phyloP scores from a whole-genome alignment of 2,113 vertebrate species.

The Platycercus adscitus region DNA sequence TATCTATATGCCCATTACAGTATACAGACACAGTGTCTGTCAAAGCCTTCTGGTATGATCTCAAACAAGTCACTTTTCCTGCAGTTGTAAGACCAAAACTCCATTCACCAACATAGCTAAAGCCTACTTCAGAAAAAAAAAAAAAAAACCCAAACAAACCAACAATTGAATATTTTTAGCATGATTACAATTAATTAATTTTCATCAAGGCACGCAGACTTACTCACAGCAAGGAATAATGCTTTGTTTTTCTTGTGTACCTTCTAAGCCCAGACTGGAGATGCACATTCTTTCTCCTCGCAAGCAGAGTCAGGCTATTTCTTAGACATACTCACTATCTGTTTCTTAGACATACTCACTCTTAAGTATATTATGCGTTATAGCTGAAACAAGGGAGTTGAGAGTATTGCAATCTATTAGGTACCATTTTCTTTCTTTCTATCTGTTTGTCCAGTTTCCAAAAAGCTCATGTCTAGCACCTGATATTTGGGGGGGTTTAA shows the following conservation, averaged over 20 bases:
- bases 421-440: not conserved
- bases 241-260: not conserved
- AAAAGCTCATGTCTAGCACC: not conserved
- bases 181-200: not conserved
- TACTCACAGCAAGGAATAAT: not conserved
- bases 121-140: not conserved
- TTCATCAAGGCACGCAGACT: not conserved
- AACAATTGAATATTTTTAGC: not conserved
- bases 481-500: not conserved
- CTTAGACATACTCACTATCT: conserved; percentile 77
- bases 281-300: conserved; percentile 74
- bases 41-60: not conserved
- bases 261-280: conserved; percentile 78
- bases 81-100: not conserved
- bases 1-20: not conserved
- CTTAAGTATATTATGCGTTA: conserved; percentile 80
- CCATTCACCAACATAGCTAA: not conserved
- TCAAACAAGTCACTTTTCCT: not conserved
- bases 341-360: conserved; percentile 80
- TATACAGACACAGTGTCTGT: not conserved
- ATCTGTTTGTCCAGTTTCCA: not conserved
- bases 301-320: conserved; percentile 82
- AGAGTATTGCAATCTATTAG: not conserved
- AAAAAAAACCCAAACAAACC: not conserved
- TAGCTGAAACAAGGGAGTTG: conserved; percentile 48